Evolutionary conservation across 2,797 vertebrate genomes (phyloP).

Genomic region (Hydrophis major): DNA sequence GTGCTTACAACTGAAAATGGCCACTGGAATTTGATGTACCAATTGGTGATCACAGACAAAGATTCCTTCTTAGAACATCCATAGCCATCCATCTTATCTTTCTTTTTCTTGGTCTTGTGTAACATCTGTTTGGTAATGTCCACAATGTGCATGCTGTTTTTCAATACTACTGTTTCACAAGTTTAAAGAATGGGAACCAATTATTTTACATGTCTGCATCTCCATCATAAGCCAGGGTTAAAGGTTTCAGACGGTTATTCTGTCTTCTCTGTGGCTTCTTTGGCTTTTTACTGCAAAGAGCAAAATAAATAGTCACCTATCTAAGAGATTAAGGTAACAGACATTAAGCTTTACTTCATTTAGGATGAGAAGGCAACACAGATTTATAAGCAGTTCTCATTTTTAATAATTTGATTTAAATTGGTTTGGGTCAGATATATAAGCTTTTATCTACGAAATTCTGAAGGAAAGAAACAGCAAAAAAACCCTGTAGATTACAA

Average conservation of each 20-base stretch:
- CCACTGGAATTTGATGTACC: constrained; percentile 52
- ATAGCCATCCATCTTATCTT: constrained; percentile 50
- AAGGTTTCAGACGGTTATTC: constrained; percentile 96
- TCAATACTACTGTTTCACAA: constrained; percentile 49
- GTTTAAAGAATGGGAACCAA: constrained; percentile 45
- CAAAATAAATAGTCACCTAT: constrained; percentile 39
- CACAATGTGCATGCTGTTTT: constrained; percentile 54
- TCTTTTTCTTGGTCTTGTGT: constrained; percentile 45
- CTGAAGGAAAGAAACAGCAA: neutral
- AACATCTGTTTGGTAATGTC: constrained; percentile 56
- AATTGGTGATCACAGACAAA: constrained; percentile 48
- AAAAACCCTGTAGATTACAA: neutral
- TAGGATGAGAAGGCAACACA: neutral
- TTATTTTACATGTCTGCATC: constrained; percentile 92
- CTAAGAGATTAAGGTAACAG: constrained; percentile 3
- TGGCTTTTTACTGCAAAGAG: constrained; percentile 91
- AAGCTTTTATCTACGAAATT: constrained; percentile 12
- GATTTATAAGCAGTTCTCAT: neutral
- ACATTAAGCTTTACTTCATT: neutral
- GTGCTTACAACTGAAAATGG: constrained; percentile 44
- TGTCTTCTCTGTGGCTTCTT: constrained; percentile 97
- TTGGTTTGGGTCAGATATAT: neutral
- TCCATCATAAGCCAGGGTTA: constrained; percentile 97
- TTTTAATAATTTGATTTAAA: constrained; percentile 13
- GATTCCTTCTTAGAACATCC: constrained; percentile 47